Base-by-base conservation (phyloP, 2,888 invertebrate species). In the Drosophila subsilvestris region DNA sequence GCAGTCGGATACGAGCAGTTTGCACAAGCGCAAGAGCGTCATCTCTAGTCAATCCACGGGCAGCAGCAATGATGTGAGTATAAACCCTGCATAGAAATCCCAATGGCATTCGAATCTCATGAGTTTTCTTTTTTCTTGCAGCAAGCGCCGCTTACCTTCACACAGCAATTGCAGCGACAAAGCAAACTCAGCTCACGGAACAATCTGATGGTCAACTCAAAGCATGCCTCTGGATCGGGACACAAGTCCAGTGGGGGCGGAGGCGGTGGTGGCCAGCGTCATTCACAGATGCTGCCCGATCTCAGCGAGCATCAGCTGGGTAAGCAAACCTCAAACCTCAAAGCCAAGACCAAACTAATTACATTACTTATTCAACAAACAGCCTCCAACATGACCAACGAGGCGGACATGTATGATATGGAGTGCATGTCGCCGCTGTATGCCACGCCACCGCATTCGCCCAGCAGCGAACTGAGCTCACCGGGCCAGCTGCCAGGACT, bases 141-240 rank as follows among this genome's bases (percentile, higher is more conserved):
- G 83, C 90, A 93, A 75, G 93, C 95, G 72, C 96, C 96, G 14
- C 93, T 98, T 89, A 97, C 98, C 54, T 98, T 98, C 92, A 98
- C 98, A 3, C 98, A 98, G 92, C 98, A 98, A 93, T 94, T 98
- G 58, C 98, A 98, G 77, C 90, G 92, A 45, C 92, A 92, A 77
- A 91, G 91, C 55, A 92, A 92, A 71, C 88, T 92, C 3, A 91
- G 89, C 75, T 91, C 91, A 43, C 90, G 92, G 58, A 92, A 92
- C 73, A 92, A 92, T 89, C 90, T 90, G 43, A 89, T 91, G 78
- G 80, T 90, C 12, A 91, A 86, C 74, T 89, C 91, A 9, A 92
- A 91, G 80, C 90, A 91, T 69, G 80, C 84, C 44, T 85, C 85
- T 18, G 77, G 90, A 20, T 81, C 84, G 22, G 68, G 79, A 5